Percentiles rank a stretch among this genome's conserved stretches.
Evolutionary conservation across 2,113 vertebrate genomes (phyloP).

Genomic region (Cathartes aura): DNA sequence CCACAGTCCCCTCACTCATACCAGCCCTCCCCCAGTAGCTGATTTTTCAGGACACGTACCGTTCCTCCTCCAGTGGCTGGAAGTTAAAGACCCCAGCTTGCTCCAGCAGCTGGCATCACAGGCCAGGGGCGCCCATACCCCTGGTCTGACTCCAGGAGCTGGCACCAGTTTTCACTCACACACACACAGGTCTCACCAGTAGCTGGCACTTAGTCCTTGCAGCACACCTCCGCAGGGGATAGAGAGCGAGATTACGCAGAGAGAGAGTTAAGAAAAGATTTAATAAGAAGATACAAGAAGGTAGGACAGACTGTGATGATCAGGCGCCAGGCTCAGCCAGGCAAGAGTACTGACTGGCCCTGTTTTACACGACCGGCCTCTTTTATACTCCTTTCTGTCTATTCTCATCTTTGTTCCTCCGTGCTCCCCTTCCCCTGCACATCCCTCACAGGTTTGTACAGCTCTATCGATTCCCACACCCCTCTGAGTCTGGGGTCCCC

Average conservation of each 20-base stretch:
- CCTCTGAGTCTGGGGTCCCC: accelerated
- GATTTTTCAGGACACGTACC: not conserved
- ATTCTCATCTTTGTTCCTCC: not conserved
- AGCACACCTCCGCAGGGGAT: not conserved
- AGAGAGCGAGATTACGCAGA: not conserved
- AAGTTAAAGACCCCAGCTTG: not conserved
- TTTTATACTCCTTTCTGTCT: not conserved
- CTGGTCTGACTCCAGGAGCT: not conserved
- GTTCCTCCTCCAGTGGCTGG: not conserved
- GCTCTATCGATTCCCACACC: not conserved
- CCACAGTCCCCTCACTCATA: not conserved
- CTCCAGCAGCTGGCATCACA: not conserved
- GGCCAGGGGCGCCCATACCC: not conserved
- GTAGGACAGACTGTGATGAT: not conserved
- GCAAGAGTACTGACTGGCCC: no score
- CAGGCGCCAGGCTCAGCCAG: not conserved
- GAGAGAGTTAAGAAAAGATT: not conserved
- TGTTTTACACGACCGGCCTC: accelerated
- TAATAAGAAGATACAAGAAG: not conserved
- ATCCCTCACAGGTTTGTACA: not conserved
- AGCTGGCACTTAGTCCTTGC: not conserved
- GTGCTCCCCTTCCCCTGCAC: not conserved
- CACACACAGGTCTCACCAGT: not conserved
- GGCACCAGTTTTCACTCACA: not conserved
- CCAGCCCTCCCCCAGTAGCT: not conserved